phyloP scores from a whole-genome alignment of 1,140 invertebrate species.

The Drosophila parvula region DNA sequence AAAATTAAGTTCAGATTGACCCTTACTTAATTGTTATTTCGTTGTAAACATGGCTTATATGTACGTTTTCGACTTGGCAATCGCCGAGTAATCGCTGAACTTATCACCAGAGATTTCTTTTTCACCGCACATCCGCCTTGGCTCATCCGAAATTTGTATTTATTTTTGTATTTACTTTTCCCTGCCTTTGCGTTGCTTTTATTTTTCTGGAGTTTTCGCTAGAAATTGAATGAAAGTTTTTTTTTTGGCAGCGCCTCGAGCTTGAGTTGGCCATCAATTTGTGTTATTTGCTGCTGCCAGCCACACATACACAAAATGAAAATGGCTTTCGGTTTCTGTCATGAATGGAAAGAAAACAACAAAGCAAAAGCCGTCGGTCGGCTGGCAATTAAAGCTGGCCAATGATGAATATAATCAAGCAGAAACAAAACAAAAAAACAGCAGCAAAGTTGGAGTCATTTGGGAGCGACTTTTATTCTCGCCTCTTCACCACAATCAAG shows the following conservation, averaged over 20 bases:
- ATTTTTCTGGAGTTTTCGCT: conserved; percentile 58
- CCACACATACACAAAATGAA: conserved; percentile 56
- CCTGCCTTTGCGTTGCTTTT: conserved; percentile 29
- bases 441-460: conserved; percentile 14
- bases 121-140: conserved; percentile 45
- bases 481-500: conserved; percentile 51
- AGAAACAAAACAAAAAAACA: conserved; percentile 18
- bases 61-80: background rate
- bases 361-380: conserved; percentile 32
- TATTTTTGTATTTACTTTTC: conserved; percentile 38
- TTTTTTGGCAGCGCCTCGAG: conserved; percentile 43
- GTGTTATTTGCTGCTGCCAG: conserved; percentile 26
- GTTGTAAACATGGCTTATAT: background rate
- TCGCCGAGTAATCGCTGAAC: conserved; percentile 25
- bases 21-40: background rate
- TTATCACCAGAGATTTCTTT: conserved; percentile 39
- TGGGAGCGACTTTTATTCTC: conserved; percentile 41
- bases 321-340: conserved; percentile 47
- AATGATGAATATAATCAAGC: conserved; percentile 39
- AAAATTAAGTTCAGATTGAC: background rate
- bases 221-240: conserved; percentile 73
- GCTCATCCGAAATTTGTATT: conserved; percentile 35
- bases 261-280: conserved; percentile 43
- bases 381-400: conserved; percentile 54
- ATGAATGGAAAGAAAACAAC: conserved; percentile 44